phyloP scores from a whole-genome alignment of 1,140 invertebrate species.

The Trissolcus basalis region DNA sequence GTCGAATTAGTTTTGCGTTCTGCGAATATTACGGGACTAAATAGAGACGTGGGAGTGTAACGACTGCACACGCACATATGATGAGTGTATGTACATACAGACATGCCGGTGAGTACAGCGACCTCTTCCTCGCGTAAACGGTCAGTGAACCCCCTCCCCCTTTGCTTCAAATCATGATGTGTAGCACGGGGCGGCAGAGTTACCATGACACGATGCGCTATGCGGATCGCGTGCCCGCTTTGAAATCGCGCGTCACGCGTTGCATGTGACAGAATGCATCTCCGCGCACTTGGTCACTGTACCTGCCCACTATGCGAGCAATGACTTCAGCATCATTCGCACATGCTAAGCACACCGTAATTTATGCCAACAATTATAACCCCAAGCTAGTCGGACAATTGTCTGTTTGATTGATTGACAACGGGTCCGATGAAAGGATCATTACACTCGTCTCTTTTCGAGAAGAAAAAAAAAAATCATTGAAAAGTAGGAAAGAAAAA shows the following conservation, averaged over 20 bases:
- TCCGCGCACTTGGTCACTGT: constrained; percentile 51
- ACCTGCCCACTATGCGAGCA: constrained; percentile 21
- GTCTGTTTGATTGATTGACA: no score
- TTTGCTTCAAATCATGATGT: constrained; percentile 32
- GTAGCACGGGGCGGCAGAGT: constrained; percentile 29
- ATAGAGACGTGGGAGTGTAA: constrained; percentile 75
- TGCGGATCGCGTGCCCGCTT: constrained; percentile 53
- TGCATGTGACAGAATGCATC: constrained; percentile 40
- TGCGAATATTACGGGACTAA: constrained; percentile 76
- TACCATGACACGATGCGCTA: constrained; percentile 44
- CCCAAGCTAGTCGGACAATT: no score
- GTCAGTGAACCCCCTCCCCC: constrained; percentile 60
- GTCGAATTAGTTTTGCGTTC: constrained; percentile 63
- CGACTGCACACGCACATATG: constrained; percentile 62
- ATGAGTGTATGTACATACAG: constrained; percentile 60
- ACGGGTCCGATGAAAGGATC: no score
- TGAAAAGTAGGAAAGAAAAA: no score
- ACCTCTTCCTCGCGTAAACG: constrained; percentile 65
- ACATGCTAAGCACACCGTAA: not conserved
- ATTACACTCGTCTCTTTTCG: no score
- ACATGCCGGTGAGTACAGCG: constrained; percentile 70
- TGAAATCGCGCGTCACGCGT: constrained; percentile 33
- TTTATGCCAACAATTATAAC: no score
- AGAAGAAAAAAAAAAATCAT: no score
- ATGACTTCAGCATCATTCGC: constrained; percentile 40